Conservation (phyloP, 2,113 vertebrate genomes). For the Muscicapa adusta region DNA sequence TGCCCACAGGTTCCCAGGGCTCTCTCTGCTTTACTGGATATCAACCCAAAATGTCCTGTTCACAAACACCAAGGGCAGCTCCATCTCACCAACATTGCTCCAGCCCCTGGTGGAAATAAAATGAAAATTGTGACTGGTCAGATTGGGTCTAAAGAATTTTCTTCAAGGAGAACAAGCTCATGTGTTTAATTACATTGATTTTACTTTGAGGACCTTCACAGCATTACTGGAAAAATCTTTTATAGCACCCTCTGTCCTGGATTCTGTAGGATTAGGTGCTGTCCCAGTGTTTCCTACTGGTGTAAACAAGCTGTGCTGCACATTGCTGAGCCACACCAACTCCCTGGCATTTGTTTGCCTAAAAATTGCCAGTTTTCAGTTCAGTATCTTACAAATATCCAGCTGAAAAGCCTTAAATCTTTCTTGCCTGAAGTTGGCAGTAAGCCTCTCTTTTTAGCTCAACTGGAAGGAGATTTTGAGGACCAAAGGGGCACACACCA, state of each 20-base stretch:
- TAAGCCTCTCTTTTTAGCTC: background rate
- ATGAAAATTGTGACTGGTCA: background rate
- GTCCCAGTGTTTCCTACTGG: background rate
- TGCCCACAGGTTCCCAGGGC: background rate
- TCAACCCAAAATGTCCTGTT: background rate
- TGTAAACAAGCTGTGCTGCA: background rate
- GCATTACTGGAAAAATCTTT: background rate
- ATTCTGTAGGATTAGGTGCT: background rate
- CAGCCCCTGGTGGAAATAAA: background rate
- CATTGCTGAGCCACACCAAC: background rate
- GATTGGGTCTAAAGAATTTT: background rate
- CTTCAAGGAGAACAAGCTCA: background rate
- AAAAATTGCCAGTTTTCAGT: background rate
- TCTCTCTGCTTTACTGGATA: background rate
- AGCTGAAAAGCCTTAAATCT: constrained; percentile 51
- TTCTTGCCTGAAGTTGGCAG: background rate
- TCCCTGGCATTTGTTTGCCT: background rate
- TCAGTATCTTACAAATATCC: background rate
- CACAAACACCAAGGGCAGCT: background rate
- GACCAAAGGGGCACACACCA: background rate
- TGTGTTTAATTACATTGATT: background rate
- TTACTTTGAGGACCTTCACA: background rate
- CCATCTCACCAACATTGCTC: background rate
- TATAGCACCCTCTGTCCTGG: background rate
- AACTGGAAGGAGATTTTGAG: background rate